A percentile compares a stretch with the other conserved stretches of the same genome.
Evolutionary conservation across 1,140 invertebrate genomes (phyloP).

Genomic region (Diorhabda elongata): DNA sequence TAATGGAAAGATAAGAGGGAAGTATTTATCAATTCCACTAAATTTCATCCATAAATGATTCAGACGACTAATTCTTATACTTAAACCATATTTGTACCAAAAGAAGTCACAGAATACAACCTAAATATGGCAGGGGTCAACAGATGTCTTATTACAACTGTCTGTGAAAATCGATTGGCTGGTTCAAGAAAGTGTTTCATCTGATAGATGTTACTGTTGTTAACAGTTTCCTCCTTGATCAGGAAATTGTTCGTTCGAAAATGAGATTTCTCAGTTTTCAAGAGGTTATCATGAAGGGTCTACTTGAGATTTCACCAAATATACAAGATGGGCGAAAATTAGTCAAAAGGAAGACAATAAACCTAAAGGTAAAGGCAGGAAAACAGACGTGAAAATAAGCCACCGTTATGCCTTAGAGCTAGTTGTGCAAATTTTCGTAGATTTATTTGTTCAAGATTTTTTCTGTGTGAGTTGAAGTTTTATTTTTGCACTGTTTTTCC

Average conservation of each 20-base stretch:
- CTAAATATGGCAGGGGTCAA: conserved; percentile 6
- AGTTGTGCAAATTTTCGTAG: too few species aligned
- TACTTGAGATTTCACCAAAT: too few species aligned
- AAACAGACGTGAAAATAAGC: too few species aligned
- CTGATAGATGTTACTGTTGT: neutral
- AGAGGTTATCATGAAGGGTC: neutral
- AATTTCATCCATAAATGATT: neutral
- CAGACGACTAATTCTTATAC: neutral
- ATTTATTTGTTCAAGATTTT: too few species aligned
- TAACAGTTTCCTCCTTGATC: neutral
- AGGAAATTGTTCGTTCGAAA: neutral
- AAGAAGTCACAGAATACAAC: conserved; percentile 14
- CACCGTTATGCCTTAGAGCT: too few species aligned
- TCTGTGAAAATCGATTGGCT: neutral
- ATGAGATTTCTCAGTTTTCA: neutral
- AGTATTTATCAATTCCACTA: neutral
- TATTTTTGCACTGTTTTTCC: too few species aligned
- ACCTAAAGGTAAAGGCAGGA: too few species aligned
- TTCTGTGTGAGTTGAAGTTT: too few species aligned
- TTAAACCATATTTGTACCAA: conserved; percentile 6
- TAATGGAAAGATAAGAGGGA: neutral
- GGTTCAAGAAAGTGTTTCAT: neutral
- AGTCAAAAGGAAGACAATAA: too few species aligned
- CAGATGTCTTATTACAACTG: conserved; percentile 4
- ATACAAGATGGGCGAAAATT: too few species aligned